Evolutionary conservation across 2,888 invertebrate species (phyloP), one percentile per base, ranked within the genome.

Genomic region (Xestia rhomboidea): DNA sequence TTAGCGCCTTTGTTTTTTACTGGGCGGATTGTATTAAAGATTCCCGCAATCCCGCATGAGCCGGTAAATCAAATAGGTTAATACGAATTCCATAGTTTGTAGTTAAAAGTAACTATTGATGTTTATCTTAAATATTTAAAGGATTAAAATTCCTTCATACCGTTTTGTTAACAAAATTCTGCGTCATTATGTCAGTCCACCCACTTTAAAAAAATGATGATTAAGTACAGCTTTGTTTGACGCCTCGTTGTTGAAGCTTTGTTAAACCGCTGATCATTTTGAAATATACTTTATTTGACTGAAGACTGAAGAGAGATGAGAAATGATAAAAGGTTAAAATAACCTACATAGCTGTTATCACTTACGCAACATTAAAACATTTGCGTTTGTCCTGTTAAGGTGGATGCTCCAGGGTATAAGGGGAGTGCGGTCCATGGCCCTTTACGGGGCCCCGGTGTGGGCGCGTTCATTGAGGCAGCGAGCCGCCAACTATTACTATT

Each of bases 1-100:
- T 83, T 87, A 73, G 86, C 82, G 84, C 86, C 82, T 89, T 90
- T 89, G 86, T 90, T 90, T 90, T 85, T 72, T 79, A 68, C 69
- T 73, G 79, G 82, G 77, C 77, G 83, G 84, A 86, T 81, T 85
- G 63, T 73, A 84, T 85, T 83, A 60, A 73, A 82, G 60, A 46
- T 73, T 57, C n/a, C n/a, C n/a, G n/a, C n/a, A 69, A 73, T 71
- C 71, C 71, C 51, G 66, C 54, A 68, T 44, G 67, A 49, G 57
- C 38, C 21, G 30, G 46, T 69, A 38, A 67, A 27, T 73, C 34
- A 51, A 67, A 49, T 62, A 30, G 4, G 21, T 64, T 70, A 69
- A 70, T 75, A 70, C 57, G 60, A 70, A 63, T 46, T 68, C 44
- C 21, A 76, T 62, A 57, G 62, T 67, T 60, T 68, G 27, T 10